phyloP scores from a whole-genome alignment of 2,113 vertebrate species.

The Panurus biarmicus region DNA sequence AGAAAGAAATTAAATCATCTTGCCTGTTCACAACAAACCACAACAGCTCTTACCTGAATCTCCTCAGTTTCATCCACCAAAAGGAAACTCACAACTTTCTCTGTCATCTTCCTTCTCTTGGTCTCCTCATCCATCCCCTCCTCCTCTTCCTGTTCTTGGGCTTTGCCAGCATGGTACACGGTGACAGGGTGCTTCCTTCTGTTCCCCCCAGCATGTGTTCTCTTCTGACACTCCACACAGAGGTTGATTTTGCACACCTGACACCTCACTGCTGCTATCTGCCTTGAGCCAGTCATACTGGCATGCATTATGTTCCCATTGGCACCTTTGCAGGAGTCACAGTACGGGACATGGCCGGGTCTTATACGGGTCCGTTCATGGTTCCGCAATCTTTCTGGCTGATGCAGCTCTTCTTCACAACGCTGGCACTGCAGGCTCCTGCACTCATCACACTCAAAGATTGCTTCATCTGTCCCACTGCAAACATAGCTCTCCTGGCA shows the following conservation, averaged over 20 bases:
- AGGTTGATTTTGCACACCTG: constrained; percentile 89
- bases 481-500: constrained; percentile 98
- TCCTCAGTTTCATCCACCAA: constrained; percentile 94
- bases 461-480: constrained; percentile 86
- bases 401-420: constrained; percentile 91
- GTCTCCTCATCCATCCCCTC: constrained; percentile 77
- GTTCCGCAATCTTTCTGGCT: constrained; percentile 86
- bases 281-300: constrained; percentile 64
- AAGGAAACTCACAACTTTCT: constrained; percentile 90
- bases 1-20: background rate
- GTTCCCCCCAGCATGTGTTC: constrained; percentile 84
- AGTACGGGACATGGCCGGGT: constrained; percentile 86
- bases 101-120: constrained; percentile 81
- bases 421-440: constrained; percentile 89
- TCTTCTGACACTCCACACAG: constrained; percentile 90
- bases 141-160: constrained; percentile 61
- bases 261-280: constrained; percentile 85
- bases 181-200: constrained; percentile 87
- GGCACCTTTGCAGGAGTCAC: constrained; percentile 88
- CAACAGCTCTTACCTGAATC: constrained; percentile 81
- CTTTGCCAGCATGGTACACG: constrained; percentile 72
- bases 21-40: background rate
- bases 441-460: constrained; percentile 94
- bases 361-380: constrained; percentile 88
- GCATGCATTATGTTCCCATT: constrained; percentile 64